phyloP scores from a whole-genome alignment of 2,797 vertebrate genomes.

The Cuniculus paca region DNA sequence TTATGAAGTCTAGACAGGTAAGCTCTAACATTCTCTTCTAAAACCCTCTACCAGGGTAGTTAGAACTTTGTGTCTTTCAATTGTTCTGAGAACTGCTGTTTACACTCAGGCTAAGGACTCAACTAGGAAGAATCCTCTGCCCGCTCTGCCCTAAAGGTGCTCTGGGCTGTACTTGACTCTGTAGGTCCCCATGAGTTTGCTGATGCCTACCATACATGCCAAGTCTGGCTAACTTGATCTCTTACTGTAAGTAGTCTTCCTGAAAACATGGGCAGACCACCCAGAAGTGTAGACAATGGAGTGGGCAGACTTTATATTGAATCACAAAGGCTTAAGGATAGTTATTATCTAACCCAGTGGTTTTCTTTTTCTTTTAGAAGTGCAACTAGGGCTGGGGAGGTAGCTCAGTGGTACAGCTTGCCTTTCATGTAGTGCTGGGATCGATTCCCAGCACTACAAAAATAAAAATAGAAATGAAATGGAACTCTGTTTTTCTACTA shows the following conservation, averaged over 20 bases:
- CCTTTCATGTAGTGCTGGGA: background rate
- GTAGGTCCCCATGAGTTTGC: background rate
- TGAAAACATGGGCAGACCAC: background rate
- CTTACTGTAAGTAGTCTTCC: background rate
- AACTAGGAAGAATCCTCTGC: background rate
- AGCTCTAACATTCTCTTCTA: background rate
- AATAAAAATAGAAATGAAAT: background rate
- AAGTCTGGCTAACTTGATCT: background rate
- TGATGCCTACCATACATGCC: background rate
- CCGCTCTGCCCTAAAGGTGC: background rate
- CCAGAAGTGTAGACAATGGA: background rate
- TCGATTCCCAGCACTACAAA: background rate
- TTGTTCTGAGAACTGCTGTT: conserved; percentile 28
- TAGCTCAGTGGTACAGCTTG: background rate
- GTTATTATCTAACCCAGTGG: background rate
- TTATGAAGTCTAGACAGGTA: background rate
- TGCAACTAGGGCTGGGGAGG: background rate
- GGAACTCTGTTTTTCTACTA: conserved; percentile 30
- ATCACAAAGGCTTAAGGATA: background rate
- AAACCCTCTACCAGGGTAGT: background rate
- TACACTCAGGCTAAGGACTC: background rate
- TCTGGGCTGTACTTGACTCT: background rate
- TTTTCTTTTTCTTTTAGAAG: conserved; percentile 40
- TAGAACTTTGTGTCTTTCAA: background rate
- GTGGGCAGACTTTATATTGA: background rate